Percentiles rank a stretch among this genome's conserved stretches.
Evolutionary conservation across 2,113 vertebrate genomes (phyloP).

Genomic region (Grantiella picta): DNA sequence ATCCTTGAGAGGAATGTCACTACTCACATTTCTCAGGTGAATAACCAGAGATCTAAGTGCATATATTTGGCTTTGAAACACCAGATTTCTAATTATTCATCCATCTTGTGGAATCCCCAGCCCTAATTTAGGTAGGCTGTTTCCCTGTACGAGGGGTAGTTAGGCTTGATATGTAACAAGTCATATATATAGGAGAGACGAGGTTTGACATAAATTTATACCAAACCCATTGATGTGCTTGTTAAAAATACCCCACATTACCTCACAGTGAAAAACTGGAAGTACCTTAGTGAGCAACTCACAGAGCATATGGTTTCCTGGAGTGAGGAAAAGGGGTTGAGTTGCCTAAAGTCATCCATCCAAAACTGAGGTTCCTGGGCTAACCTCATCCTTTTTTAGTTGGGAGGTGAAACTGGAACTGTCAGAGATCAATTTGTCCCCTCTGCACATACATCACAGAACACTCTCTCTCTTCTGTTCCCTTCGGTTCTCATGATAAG

Average conservation of each 20-base stretch:
- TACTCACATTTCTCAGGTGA: neutral
- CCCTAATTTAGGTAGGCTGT: neutral
- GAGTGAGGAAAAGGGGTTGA: neutral
- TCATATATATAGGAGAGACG: neutral
- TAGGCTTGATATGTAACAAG: neutral
- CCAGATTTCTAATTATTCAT: neutral
- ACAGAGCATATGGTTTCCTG: neutral
- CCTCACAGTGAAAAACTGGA: neutral
- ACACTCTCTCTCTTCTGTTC: neutral
- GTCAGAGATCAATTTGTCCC: neutral
- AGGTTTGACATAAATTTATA: neutral
- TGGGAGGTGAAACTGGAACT: neutral
- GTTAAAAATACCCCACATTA: neutral
- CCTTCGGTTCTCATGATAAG: neutral
- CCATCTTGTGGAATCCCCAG: neutral
- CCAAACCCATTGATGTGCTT: neutral
- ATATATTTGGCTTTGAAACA: neutral
- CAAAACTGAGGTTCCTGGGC: neutral
- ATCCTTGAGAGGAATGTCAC: neutral
- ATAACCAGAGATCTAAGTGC: neutral
- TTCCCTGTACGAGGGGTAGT: neutral
- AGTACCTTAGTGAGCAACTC: neutral
- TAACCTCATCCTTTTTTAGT: neutral
- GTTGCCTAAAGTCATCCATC: neutral
- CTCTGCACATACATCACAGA: neutral